Evolutionary conservation across 1,140 invertebrate genomes (phyloP).

Genomic region (Phortica variegata): DNA sequence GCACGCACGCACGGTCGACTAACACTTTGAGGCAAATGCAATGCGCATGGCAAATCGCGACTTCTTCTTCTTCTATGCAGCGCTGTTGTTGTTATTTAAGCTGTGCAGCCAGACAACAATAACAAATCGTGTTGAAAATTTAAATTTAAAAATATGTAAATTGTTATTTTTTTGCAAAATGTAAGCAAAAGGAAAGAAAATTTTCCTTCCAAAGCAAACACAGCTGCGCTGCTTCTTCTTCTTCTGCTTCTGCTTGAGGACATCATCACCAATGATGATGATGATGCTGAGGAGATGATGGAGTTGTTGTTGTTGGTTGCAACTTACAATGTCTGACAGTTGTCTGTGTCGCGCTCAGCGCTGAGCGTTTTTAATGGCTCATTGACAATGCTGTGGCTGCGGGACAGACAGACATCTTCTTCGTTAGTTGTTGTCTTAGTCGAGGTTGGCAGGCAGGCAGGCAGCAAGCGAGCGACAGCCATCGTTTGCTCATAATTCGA

Average conservation of each 20-base stretch:
- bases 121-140: too few species aligned
- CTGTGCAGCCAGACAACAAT: too few species aligned
- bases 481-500: conserved; percentile 35
- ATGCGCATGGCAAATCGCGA: too few species aligned
- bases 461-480: too few species aligned
- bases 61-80: too few species aligned
- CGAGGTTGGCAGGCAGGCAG: conserved; percentile 1
- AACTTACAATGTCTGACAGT: neutral
- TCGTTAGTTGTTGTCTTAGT: conserved; percentile 4
- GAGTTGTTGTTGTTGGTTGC: neutral
- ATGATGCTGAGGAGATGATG: neutral
- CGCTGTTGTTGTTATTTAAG: too few species aligned
- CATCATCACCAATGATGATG: conserved; percentile 8
- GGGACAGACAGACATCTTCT: conserved; percentile 1
- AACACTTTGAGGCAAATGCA: too few species aligned
- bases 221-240: too few species aligned
- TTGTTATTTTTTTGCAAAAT: conserved; percentile 17
- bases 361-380: conserved; percentile 7
- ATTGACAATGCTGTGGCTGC: conserved; percentile 17
- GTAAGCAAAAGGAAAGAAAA: too few species aligned
- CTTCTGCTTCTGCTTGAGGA: neutral
- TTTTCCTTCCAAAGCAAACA: too few species aligned
- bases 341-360: neutral
- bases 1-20: too few species aligned
- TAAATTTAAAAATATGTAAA: conserved; percentile 54